These are phyloP conservation scores for Leucoptera coffeella DNA, from an alignment of 2,888 invertebrate genomes.

Conservation along the genomic window DNA sequence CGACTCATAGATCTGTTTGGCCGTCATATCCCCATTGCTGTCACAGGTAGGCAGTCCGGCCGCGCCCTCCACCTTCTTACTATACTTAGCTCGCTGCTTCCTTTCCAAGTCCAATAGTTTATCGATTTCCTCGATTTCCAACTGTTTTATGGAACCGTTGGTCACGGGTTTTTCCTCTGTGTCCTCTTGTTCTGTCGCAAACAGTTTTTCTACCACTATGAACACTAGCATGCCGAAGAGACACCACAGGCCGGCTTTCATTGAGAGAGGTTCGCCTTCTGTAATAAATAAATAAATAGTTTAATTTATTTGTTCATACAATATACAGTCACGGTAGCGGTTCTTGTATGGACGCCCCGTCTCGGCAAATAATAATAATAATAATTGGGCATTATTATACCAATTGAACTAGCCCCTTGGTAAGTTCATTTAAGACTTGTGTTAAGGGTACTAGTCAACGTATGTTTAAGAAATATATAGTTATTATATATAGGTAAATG, in stretches of 20 bases:
- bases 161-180: constrained; percentile 12
- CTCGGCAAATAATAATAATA: too few species aligned
- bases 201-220: constrained; percentile 85
- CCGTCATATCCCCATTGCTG: constrained; percentile 22
- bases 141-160: constrained; percentile 24
- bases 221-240: constrained; percentile 84
- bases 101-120: constrained; percentile 30
- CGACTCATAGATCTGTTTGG: constrained; percentile 28
- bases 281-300: constrained; percentile 10
- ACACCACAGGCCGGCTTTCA: constrained; percentile 77
- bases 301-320: not conserved
- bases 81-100: constrained; percentile 18
- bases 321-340: too few species aligned
- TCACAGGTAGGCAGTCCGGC: constrained; percentile 21
- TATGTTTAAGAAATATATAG: too few species aligned
- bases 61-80: constrained; percentile 6
- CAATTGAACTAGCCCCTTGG: too few species aligned
- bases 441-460: too few species aligned
- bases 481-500: too few species aligned
- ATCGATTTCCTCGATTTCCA: constrained; percentile 47
- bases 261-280: constrained; percentile 56
- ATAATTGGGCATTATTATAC: too few species aligned
- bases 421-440: too few species aligned
- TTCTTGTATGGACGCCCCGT: too few species aligned
- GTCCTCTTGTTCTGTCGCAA: constrained; percentile 55